Base-by-base conservation (phyloP, 2,888 invertebrate species). In the Hyppa rectilinea region DNA sequence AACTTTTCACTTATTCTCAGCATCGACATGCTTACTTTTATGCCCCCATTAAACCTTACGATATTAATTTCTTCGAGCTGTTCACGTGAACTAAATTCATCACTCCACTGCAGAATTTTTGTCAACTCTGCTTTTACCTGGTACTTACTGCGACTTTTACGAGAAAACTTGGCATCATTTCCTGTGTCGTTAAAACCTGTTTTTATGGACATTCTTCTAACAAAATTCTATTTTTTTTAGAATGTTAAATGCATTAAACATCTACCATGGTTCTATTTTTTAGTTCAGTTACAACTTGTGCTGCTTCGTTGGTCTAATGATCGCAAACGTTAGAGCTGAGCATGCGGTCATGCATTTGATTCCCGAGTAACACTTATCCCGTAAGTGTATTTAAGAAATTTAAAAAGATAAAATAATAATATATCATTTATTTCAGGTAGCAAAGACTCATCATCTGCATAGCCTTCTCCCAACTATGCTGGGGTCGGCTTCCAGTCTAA, bases 61-160 rank as follows among this genome's bases (percentile, higher is more conserved):
- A 45, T 58, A 66, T 78, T 75, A 65, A 81, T 69, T 65, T 67
- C 62, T 43, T 59, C 36, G 29, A 76, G 56, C 56, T 53, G 38
- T 60, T 67, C 45, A 53, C 64, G 67, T 75, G 56, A 80, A 71
- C 49, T 76, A 59, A 72, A 72, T 69, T 80, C 67, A 65, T 77
- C 62, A 82, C 55, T 64, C 23, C 1, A 7, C n/a, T 43, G 45
- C 61, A 72, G 49, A 82, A 82, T 68, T 80, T 76, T 82, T 77
- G 82, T 80, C 83, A 77, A 80, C 76, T 79, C 23, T 60, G 66
- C 70, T 71, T 64, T 66, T 72, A 80, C 80, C 83, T 82, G 74
- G 59, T 49, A 66, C 76, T 68, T 66, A 45, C 52, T 56, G 50
- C 36, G 49, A 63, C 14, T 71, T 80, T 80, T 83, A 83, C 56